These are phyloP conservation scores for Petrocephalus zakoni DNA, from an alignment of 2,113 vertebrate genomes.

Conservation along the genomic window DNA sequence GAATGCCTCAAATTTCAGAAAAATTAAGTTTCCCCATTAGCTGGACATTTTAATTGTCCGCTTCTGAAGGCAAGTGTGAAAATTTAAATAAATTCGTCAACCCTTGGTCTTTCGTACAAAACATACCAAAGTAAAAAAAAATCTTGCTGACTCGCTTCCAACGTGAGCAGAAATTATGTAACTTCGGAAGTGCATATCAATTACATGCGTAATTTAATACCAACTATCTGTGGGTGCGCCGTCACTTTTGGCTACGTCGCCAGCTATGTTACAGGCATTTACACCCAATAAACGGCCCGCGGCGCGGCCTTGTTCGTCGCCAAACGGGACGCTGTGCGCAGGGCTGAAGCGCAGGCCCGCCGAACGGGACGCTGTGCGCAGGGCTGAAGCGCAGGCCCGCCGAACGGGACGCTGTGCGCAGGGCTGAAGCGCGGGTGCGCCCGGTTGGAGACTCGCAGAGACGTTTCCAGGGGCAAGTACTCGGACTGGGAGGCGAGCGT, in stretches of 20 bases:
- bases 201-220: background rate
- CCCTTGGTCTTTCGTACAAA: background rate
- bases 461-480: background rate
- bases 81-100: background rate
- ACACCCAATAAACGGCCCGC: background rate
- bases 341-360: background rate
- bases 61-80: background rate
- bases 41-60: background rate
- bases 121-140: background rate
- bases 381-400: background rate
- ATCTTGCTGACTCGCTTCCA: too few relatives aligned
- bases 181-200: background rate
- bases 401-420: background rate
- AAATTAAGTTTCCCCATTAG: background rate
- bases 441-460: background rate
- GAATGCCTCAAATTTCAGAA: background rate
- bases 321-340: too few relatives aligned
- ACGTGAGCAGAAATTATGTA: too few relatives aligned
- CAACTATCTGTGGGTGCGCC: background rate
- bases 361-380: too few relatives aligned
- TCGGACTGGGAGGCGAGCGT: background rate
- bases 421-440: background rate
- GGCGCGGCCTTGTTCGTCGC: background rate
- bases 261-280: background rate
- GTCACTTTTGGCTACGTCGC: background rate